Conservation (phyloP, 1,140 invertebrate species). For the Parapsyche elsis region DNA sequence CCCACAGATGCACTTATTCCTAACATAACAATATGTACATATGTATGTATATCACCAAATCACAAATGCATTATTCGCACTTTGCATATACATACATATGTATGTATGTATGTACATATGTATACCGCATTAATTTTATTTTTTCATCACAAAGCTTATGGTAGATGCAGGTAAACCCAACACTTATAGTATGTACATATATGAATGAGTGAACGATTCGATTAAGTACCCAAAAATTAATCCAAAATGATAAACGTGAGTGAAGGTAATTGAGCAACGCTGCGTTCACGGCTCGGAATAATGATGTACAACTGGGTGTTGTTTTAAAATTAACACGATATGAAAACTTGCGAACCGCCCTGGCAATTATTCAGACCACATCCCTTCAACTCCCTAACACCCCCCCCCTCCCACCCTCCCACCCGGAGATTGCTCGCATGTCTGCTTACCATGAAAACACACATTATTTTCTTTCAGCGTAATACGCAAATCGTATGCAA, state of each 20-base stretch:
- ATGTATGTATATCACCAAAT: background rate
- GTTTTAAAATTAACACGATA: slow-evolving; percentile 50
- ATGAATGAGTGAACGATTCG: too few relatives aligned
- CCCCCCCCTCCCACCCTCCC: too few relatives aligned
- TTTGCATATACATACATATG: background rate
- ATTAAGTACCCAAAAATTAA: background rate
- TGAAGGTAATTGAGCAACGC: background rate
- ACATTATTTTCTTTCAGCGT: slow-evolving; percentile 32
- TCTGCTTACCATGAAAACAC: slow-evolving; percentile 43
- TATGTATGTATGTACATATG: too few relatives aligned
- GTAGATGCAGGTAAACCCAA: too few relatives aligned
- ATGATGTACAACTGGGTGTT: slow-evolving; percentile 46
- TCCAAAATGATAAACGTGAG: background rate
- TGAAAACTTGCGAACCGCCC: slow-evolving; percentile 43
- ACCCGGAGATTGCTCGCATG: slow-evolving; percentile 47
- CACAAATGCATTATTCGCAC: background rate
- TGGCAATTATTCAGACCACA: slow-evolving; percentile 44
- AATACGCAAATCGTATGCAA: slow-evolving; percentile 27
- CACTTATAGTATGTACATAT: too few relatives aligned
- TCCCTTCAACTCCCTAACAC: background rate
- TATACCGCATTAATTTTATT: too few relatives aligned
- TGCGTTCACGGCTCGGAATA: slow-evolving; percentile 25
- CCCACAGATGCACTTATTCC: background rate
- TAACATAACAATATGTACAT: slow-evolving; percentile 4
- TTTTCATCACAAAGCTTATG: too few relatives aligned